These are phyloP conservation scores for Phocoena phocoena DNA, from an alignment of 2,113 vertebrate genomes.

Conservation along the genomic window DNA sequence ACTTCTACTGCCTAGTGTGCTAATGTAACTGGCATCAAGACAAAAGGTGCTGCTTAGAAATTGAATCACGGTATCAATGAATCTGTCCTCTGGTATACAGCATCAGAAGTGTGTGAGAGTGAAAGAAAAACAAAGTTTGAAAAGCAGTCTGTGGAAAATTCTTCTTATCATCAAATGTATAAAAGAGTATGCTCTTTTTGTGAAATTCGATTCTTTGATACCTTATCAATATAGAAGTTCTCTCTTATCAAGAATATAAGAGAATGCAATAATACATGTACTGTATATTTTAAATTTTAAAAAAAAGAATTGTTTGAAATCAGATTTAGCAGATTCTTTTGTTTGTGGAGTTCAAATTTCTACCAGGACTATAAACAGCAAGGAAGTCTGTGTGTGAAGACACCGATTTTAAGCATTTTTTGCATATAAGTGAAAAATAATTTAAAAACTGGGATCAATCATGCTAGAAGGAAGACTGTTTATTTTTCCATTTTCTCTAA, in stretches of 20 bases:
- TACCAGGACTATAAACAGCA: background rate
- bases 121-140: background rate
- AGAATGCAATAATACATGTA: background rate
- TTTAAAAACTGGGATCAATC: background rate
- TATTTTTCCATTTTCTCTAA: constrained; percentile 27
- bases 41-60: background rate
- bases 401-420: background rate
- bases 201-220: background rate
- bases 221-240: background rate
- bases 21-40: background rate
- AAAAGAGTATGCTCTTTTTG: background rate
- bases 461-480: background rate
- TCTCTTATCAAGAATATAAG: background rate
- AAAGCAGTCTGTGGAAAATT: background rate
- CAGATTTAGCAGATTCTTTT: background rate
- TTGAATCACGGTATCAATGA: background rate
- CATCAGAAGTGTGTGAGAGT: background rate
- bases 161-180: background rate
- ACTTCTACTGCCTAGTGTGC: background rate
- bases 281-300: background rate
- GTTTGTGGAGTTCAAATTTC: background rate
- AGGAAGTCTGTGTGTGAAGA: background rate
- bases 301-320: background rate
- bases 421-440: background rate
- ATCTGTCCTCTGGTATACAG: background rate